Evolutionary conservation across 2,113 vertebrate species (phyloP).

Genomic region (Limanda limanda): DNA sequence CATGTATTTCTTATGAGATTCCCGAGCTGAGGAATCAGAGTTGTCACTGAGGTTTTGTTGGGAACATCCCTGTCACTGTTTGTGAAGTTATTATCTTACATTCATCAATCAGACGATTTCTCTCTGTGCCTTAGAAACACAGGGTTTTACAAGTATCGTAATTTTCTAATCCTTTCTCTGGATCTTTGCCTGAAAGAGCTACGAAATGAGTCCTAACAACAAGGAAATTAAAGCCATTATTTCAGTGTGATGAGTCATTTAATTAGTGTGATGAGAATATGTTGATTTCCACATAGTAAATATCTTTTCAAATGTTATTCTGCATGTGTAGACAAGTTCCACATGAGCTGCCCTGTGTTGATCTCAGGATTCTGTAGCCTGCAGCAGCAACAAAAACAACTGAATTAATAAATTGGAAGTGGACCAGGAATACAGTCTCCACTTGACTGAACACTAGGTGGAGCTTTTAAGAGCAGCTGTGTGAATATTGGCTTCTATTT

Average conservation of each 20-base stretch:
- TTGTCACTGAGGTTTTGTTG: neutral
- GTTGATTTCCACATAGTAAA: too few relatives aligned
- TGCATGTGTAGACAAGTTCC: too few relatives aligned
- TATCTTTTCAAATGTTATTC: too few relatives aligned
- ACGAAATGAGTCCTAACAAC: neutral
- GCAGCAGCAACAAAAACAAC: too few relatives aligned
- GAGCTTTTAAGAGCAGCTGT: neutral
- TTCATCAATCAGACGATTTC: neutral
- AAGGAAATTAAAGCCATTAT: neutral
- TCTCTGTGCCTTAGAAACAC: neutral
- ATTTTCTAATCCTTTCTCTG: neutral
- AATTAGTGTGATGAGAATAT: too few relatives aligned
- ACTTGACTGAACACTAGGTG: too few relatives aligned
- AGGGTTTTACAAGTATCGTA: neutral
- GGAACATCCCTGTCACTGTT: neutral
- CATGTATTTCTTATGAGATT: neutral
- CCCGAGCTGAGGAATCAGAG: neutral
- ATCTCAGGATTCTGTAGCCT: too few relatives aligned
- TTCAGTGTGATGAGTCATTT: neutral
- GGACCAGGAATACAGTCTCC: too few relatives aligned
- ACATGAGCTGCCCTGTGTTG: too few relatives aligned
- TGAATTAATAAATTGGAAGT: too few relatives aligned
- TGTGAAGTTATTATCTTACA: neutral
- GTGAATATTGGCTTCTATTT: neutral
- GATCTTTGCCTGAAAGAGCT: neutral